Conservation (phyloP, 2,797 vertebrate species). For the Gorsachius magnificus region DNA sequence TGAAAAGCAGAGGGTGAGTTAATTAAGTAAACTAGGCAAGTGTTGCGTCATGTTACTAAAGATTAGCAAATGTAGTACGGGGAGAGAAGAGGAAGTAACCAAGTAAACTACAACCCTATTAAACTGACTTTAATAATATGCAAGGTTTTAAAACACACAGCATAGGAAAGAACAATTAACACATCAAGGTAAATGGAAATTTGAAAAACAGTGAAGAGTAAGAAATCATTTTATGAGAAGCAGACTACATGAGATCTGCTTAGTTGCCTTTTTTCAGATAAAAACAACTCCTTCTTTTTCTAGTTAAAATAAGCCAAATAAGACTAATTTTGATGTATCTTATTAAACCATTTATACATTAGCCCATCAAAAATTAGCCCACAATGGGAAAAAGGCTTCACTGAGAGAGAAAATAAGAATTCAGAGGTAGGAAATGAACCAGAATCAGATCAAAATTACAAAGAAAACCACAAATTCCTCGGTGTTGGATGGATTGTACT, state of each 20-base stretch:
- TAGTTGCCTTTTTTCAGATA: background rate
- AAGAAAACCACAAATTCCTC: background rate
- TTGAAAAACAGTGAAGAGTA: background rate
- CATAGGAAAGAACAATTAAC: background rate
- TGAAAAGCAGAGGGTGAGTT: background rate
- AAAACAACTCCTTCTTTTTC: background rate
- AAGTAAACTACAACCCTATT: background rate
- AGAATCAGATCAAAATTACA: background rate
- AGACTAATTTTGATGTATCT: background rate
- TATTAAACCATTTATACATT: background rate
- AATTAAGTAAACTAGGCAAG: background rate
- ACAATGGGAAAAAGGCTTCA: background rate
- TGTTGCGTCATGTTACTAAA: background rate
- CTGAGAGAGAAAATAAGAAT: background rate
- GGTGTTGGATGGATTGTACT: background rate
- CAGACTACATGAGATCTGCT: background rate
- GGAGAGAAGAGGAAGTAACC: background rate
- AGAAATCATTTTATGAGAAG: background rate
- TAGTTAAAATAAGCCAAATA: background rate
- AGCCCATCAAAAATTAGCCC: background rate
- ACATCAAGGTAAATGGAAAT: background rate
- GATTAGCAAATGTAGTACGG: background rate
- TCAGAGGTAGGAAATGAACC: background rate
- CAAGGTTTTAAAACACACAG: background rate
- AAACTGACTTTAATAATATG: background rate